Evolutionary conservation across 2,797 vertebrate genomes (phyloP).

Genomic region (Neosilurus hyrtlii): DNA sequence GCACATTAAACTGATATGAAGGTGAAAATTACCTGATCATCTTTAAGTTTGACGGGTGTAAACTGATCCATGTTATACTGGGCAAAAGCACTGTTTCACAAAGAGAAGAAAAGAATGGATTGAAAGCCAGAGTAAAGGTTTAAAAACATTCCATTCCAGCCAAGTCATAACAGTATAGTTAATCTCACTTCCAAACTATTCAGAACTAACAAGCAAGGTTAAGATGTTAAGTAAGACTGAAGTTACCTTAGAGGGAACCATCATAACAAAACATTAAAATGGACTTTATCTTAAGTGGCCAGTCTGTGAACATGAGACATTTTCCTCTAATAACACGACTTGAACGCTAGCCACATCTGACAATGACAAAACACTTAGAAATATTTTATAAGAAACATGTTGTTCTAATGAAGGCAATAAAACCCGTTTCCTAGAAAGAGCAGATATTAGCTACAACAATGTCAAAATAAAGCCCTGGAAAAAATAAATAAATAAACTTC

Average conservation of each 20-base stretch:
- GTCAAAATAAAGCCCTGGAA: not conserved
- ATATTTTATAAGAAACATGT: not conserved
- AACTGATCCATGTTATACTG: slow-evolving; percentile 99
- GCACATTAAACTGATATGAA: not conserved
- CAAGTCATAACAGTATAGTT: not conserved
- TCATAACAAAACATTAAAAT: slow-evolving; percentile 12
- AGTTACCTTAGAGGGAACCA: not conserved
- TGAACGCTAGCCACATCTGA: not conserved
- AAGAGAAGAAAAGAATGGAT: not conserved
- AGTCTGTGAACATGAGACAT: not conserved
- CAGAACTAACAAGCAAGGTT: not conserved
- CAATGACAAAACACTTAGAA: slow-evolving; percentile 2
- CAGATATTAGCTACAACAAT: not conserved
- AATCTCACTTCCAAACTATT: not conserved
- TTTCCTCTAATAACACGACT: not conserved
- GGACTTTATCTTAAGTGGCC: not conserved
- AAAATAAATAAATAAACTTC: not conserved
- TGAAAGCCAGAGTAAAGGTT: not conserved
- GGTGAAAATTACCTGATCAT: slow-evolving; percentile 79
- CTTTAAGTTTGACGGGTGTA: slow-evolving; percentile 86
- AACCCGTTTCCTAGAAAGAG: not conserved
- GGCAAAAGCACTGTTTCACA: slow-evolving; percentile 83
- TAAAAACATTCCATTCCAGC: not conserved
- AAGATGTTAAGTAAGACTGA: not conserved
- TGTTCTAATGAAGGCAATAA: not conserved